Evolutionary conservation across 2,888 invertebrate species (phyloP), one percentile per base, ranked within the genome.

Genomic region (Napeogenes sylphis): DNA sequence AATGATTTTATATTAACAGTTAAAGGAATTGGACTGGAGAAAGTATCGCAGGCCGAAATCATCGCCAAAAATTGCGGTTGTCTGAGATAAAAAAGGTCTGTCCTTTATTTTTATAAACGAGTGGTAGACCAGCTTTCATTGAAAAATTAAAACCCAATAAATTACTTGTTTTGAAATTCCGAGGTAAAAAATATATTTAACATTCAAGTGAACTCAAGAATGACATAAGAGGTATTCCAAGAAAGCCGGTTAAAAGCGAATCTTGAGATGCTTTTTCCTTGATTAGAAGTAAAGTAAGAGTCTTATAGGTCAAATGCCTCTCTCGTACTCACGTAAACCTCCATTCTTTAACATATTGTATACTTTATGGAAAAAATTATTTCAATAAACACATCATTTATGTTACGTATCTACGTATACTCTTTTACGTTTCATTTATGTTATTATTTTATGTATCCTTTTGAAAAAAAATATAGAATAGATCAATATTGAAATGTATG

Each of bases 21-120:
- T 21, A 21, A 51, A 42, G 6, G 2, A 51, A 51, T 51, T 51
- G 51, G 51, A 51, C 51, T 21, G 51, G 51, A 51, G 51, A 51
- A 66, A 84, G 83, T 86, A 88, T 89, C 87, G 85, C 83, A 76
- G n/a, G n/a, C n/a, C n/a, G n/a, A n/a, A n/a, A 21, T 87, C 85
- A 85, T 80, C 75, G 77, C 81, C 82, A 84, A 84, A 86, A 89
- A 90, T 90, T 89, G 90, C 87, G 87, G 90, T 85, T 82, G 82
- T 81, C 72, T 77, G 78, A 88, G 87, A 42, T 42, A 89, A 89
- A 90, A 90, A 90, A 87, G 90, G 90, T 86, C 82, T 83, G 87
- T 87, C 83, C 87, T 86, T 88, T 87, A 87, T 89, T 86, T 35
- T 83, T 84, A 80, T 84, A 86, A 87, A 87, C 86, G 88, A 87